phyloP scores from a whole-genome alignment of 1,140 invertebrate genomes.

The Pseudomyrmex sp. region DNA sequence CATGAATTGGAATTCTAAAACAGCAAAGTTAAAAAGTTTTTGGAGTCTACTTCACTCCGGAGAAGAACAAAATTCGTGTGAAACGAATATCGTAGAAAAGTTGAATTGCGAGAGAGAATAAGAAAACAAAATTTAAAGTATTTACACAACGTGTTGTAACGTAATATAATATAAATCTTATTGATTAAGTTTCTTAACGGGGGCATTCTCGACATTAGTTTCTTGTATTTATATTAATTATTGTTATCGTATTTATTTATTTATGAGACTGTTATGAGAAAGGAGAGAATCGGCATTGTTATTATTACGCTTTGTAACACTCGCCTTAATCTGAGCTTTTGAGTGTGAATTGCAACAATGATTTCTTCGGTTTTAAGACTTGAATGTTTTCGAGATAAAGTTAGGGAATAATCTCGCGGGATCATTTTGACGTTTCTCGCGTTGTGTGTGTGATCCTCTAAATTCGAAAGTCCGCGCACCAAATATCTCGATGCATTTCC shows the following conservation, averaged over 20 bases:
- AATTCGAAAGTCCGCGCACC: constrained; percentile 43
- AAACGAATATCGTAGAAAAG: neutral
- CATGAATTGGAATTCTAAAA: constrained; percentile 43
- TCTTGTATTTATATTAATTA: constrained; percentile 27
- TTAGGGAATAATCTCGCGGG: neutral
- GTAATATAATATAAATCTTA: constrained; percentile 20
- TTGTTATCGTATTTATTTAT: constrained; percentile 25
- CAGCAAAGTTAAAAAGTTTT: constrained; percentile 4
- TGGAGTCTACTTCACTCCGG: neutral
- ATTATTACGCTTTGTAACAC: constrained; percentile 16
- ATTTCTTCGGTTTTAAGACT: neutral
- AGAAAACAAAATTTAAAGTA: constrained; percentile 26
- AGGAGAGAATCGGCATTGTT: constrained; percentile 33
- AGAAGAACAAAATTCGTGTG: neutral
- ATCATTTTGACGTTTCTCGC: constrained; percentile 29
- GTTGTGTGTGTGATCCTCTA: constrained; percentile 5
- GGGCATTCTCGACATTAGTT: constrained; percentile 34
- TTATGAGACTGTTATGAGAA: constrained; percentile 21
- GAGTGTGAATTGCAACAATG: neutral
- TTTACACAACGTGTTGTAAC: neutral
- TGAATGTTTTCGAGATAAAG: neutral
- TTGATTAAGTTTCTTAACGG: constrained; percentile 23
- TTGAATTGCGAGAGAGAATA: constrained; percentile 9
- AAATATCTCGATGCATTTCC: constrained; percentile 56
- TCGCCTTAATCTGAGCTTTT: constrained; percentile 30